These are phyloP conservation scores for Scaptomyza tumidula DNA, from an alignment of 2,888 invertebrate species.

Conservation along the genomic window DNA sequence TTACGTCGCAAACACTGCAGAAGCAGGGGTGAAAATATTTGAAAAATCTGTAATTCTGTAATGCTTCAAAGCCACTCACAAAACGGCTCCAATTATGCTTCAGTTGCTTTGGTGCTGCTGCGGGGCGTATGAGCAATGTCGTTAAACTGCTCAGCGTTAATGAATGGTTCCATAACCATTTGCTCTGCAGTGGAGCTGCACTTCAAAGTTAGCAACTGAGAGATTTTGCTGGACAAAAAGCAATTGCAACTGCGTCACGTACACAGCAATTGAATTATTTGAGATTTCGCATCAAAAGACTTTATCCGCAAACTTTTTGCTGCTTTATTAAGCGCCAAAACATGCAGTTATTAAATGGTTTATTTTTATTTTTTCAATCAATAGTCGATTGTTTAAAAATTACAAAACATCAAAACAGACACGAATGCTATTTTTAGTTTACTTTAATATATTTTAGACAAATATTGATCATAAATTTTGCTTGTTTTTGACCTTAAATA, in stretches of 20 bases:
- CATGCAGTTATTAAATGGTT: constrained; percentile 16
- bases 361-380: background rate
- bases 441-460: background rate
- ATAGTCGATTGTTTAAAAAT: constrained; percentile 2
- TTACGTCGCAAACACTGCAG: constrained; percentile 30
- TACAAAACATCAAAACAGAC: background rate
- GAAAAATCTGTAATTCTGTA: constrained; percentile 76
- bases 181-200: constrained; percentile 20
- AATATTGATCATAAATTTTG: constrained; percentile 12
- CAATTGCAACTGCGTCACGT: constrained; percentile 47
- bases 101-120: constrained; percentile 22
- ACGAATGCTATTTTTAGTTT: constrained; percentile 7
- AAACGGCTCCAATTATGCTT: constrained; percentile 67
- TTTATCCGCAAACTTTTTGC: constrained; percentile 43
- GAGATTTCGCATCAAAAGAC: constrained; percentile 49
- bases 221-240: constrained; percentile 9
- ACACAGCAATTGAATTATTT: constrained; percentile 35
- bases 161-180: constrained; percentile 57
- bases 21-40: constrained; percentile 55
- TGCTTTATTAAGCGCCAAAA: constrained; percentile 13
- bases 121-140: constrained; percentile 70
- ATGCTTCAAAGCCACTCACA: constrained; percentile 60
- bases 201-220: background rate
- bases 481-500: background rate
- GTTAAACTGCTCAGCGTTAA: constrained; percentile 63